phyloP scores from a whole-genome alignment of 2,888 invertebrate species.

The Archips crataeganus region DNA sequence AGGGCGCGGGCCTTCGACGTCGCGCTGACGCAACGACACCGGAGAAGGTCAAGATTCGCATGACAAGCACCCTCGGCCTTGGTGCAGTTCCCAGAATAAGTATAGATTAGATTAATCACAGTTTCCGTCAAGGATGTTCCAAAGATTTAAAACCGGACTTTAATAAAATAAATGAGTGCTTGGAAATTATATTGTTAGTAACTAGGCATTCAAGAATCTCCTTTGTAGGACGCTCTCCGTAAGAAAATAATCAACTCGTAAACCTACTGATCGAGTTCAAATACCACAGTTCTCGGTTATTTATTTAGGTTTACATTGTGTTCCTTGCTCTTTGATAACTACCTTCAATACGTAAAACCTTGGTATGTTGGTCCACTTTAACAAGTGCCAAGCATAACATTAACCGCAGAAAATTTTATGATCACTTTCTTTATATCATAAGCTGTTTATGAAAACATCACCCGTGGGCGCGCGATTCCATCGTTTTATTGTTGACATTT shows the following conservation, averaged over 20 bases:
- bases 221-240: conserved; percentile 8
- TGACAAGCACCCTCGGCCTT: conserved; percentile 50
- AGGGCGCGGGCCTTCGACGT: conserved; percentile 50
- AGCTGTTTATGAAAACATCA: conserved; percentile 4
- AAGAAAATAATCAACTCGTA: conserved; percentile 52
- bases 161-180: background rate
- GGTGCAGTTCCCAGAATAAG: conserved; percentile 42
- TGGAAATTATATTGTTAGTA: background rate
- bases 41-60: conserved; percentile 51
- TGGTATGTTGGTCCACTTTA: conserved; percentile 32
- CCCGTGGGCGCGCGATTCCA: conserved; percentile 11
- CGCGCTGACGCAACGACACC: conserved; percentile 51
- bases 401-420: conserved; percentile 26
- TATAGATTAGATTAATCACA: conserved; percentile 45
- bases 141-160: background rate
- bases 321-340: conserved; percentile 46
- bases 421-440: conserved; percentile 34
- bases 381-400: conserved; percentile 33
- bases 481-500: conserved; percentile 2
- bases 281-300: conserved; percentile 51
- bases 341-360: conserved; percentile 37
- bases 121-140: conserved; percentile 40
- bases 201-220: background rate
- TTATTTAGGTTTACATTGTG: conserved; percentile 50
- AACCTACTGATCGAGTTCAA: conserved; percentile 57